Conservation (phyloP, 2,113 vertebrate species). For the Laticauda laticaudata region DNA sequence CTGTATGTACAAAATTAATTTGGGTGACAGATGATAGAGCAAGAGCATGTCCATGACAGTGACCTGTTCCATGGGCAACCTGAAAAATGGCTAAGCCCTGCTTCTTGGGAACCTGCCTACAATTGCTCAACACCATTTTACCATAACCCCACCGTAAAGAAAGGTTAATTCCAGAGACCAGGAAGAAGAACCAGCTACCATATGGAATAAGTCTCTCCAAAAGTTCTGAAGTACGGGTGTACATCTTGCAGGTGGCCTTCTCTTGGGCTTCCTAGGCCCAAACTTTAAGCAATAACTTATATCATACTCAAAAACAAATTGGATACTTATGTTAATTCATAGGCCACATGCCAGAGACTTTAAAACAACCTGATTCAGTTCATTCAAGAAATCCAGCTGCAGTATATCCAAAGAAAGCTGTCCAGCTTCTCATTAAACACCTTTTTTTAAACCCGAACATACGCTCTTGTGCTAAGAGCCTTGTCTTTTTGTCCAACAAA, state of each 20-base stretch:
- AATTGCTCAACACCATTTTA: not conserved
- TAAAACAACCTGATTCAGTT: not conserved
- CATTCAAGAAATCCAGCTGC: not conserved
- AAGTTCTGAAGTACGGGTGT: not conserved
- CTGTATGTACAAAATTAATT: not conserved
- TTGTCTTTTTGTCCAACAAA: not conserved
- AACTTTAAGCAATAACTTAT: not conserved
- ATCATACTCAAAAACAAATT: not conserved
- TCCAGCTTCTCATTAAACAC: not conserved
- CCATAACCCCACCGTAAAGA: not conserved
- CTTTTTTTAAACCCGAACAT: not conserved
- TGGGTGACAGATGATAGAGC: not conserved
- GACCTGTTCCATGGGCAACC: not conserved
- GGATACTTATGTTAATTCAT: not conserved
- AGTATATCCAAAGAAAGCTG: not conserved
- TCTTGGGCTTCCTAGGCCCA: not conserved
- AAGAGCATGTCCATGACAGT: not conserved
- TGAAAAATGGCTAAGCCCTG: not conserved
- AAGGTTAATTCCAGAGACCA: not conserved
- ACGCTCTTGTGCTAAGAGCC: not conserved
- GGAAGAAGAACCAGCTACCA: not conserved
- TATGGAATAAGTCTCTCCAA: not conserved
- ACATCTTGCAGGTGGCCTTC: not conserved
- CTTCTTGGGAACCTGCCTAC: not conserved
- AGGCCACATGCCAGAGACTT: not conserved